phyloP scores from a whole-genome alignment of 2,797 vertebrate species.

The Lagodon rhomboides region DNA sequence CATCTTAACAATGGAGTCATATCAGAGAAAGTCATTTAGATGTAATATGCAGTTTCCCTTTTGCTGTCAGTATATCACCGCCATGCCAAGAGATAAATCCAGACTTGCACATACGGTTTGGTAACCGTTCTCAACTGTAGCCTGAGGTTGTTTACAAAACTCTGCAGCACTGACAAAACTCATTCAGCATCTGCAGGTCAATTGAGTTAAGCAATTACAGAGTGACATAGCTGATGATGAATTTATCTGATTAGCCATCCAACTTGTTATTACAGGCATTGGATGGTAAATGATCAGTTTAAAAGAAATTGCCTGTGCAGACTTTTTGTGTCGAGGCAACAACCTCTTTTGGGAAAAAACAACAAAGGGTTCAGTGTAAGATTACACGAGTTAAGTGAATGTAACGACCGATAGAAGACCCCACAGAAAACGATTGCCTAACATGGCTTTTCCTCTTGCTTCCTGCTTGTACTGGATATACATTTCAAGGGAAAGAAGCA shows the following conservation, averaged over 20 bases:
- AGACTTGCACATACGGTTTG: slow-evolving; percentile 42
- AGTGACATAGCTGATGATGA: slow-evolving; percentile 61
- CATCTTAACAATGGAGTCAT: slow-evolving; percentile 36
- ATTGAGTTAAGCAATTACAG: slow-evolving; percentile 59
- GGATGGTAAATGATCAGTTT: slow-evolving; percentile 42
- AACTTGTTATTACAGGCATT: slow-evolving; percentile 56
- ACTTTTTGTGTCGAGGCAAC: slow-evolving; percentile 44
- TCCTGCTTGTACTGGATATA: slow-evolving; percentile 62
- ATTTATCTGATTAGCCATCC: slow-evolving; percentile 63
- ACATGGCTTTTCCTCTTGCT: slow-evolving; percentile 63
- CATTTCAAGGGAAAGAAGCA: slow-evolving; percentile 67
- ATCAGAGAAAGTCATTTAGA: slow-evolving; percentile 52
- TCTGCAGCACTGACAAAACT: slow-evolving; percentile 47
- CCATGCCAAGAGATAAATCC: slow-evolving; percentile 42
- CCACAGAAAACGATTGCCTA: slow-evolving; percentile 55
- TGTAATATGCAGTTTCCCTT: slow-evolving; percentile 19
- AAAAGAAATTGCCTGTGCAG: slow-evolving; percentile 51
- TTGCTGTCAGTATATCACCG: slow-evolving; percentile 32
- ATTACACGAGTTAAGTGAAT: slow-evolving; percentile 29
- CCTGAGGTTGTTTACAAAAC: slow-evolving; percentile 56
- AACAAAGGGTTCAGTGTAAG: slow-evolving; percentile 25
- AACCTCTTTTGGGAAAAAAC: slow-evolving; percentile 23
- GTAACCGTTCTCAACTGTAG: slow-evolving; percentile 49
- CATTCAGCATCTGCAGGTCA: slow-evolving; percentile 50
- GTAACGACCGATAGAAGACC: slow-evolving; percentile 26